Base-by-base conservation (phyloP, 2,113 vertebrate species). In the Ailuropoda melanoleuca region DNA sequence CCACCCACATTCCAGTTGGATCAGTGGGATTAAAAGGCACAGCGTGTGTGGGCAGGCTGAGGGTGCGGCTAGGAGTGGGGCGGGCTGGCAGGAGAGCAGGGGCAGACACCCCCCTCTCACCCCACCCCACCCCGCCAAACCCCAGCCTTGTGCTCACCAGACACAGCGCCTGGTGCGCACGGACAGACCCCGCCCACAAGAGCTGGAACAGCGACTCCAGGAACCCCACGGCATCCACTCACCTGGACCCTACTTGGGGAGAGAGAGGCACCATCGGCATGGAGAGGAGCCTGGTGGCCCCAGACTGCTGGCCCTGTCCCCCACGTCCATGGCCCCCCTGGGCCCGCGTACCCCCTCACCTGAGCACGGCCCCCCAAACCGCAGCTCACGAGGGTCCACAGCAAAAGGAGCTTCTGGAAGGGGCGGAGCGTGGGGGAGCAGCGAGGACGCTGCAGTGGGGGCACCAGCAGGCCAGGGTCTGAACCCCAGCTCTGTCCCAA, bases 171-270 rank as follows among this genome's bases (percentile, higher is more conserved):
- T 98, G 26, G 94, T 97, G 60, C 98, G 98, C 34, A 99, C 92
- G 0, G 98, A 97, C 0, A 99, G 98, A 0, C 99, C 98, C 0
- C 95, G 98, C 29, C 99, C 99, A 0, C 99, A 99, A 0, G 98
- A 98, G 96, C 98, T 99, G 95, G 99, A 99, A 58, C 99, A 99
- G 64, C 95, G 75, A 60, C 98, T 99, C 99, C 99, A 99, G 18
- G 98, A 90, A 0, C 97, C 98, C 99, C 99, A 99, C 0, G 94
- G 66, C 0, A 95, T 98, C 99, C 99, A 99, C 14, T 91, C 2
- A 0, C 98, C 97, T 0, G 13, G 86, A 90, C 98, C 97, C 98
- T 98, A 98, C 98, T 98, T 98, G 94, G 93, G 95, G 96, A 85
- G 88, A 98, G 18, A 97, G 58, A 55, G 34, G 39, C 56, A 7